phyloP scores from a whole-genome alignment of 2,113 vertebrate genomes.

The Recurvirostra avosetta region DNA sequence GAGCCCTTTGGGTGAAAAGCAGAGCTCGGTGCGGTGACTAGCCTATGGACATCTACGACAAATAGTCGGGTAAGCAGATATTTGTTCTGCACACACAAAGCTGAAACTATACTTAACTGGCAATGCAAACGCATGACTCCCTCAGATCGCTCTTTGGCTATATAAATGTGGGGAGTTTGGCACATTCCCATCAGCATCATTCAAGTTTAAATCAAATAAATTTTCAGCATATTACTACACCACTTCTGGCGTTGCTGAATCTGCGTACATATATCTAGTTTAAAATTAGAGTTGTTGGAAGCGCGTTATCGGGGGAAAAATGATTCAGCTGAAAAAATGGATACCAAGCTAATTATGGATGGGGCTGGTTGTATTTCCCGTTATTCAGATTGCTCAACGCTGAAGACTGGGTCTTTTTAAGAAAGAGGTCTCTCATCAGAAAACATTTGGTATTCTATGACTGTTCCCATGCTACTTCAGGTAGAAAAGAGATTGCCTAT shows the following conservation, averaged over 20 bases:
- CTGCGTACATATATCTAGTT: not conserved
- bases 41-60: not conserved
- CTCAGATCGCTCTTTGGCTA: not conserved
- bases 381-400: not conserved
- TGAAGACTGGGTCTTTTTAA: not conserved
- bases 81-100: not conserved
- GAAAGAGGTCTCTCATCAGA: not conserved
- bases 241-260: not conserved
- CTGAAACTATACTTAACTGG: not conserved
- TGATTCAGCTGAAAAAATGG: not conserved
- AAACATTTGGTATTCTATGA: not conserved
- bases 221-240: not conserved
- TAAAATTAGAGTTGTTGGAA: slow-evolving; percentile 40
- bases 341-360: not conserved
- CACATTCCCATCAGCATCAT: not conserved
- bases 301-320: accelerated
- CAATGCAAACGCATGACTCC: not conserved
- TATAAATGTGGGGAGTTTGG: not conserved
- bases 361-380: not conserved
- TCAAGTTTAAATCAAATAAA: not conserved
- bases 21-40: not conserved
- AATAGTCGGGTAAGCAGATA: not conserved
- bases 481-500: not conserved
- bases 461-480: not conserved
- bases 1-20: not conserved